Percentiles rank a stretch among this genome's conserved stretches.
phyloP scores from a whole-genome alignment of 1,140 invertebrate species.

The Nasonia longicornis region DNA sequence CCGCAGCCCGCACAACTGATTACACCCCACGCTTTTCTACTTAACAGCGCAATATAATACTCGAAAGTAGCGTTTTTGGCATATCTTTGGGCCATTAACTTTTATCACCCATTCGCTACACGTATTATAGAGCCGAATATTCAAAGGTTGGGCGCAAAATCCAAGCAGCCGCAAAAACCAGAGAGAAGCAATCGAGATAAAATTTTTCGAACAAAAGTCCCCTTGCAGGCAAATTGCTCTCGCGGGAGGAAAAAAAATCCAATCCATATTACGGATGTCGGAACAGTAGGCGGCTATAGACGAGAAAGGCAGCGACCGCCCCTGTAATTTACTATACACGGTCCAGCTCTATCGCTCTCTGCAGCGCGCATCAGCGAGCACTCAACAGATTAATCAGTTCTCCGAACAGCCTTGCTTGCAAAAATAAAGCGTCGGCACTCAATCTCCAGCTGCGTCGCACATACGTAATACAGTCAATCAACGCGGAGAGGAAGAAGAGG shows the following conservation, averaged over 20 bases:
- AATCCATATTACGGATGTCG: neutral
- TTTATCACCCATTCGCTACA: too few species aligned
- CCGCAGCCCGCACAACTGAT: too few species aligned
- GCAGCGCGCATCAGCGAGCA: neutral
- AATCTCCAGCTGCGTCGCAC: neutral
- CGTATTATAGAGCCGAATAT: too few species aligned
- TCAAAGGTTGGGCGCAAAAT: too few species aligned
- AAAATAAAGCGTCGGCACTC: neutral
- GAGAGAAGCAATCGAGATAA: neutral
- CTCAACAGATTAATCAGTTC: conserved; percentile 5
- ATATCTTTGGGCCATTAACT: too few species aligned
- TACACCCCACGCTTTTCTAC: too few species aligned
- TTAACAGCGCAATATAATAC: too few species aligned
- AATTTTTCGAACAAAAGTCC: neutral
- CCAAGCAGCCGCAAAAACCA: neutral
- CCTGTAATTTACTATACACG: neutral
- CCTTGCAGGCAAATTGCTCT: neutral
- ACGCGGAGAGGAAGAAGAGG: neutral
- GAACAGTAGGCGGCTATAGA: neutral
- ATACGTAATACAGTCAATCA: too few species aligned
- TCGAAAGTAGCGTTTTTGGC: too few species aligned
- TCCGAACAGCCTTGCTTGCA: neutral
- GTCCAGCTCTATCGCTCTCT: neutral
- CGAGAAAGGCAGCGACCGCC: too few species aligned
- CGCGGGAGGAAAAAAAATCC: neutral